phyloP scores from a whole-genome alignment of 2,888 invertebrate species.

The Drosophila histrio region DNA sequence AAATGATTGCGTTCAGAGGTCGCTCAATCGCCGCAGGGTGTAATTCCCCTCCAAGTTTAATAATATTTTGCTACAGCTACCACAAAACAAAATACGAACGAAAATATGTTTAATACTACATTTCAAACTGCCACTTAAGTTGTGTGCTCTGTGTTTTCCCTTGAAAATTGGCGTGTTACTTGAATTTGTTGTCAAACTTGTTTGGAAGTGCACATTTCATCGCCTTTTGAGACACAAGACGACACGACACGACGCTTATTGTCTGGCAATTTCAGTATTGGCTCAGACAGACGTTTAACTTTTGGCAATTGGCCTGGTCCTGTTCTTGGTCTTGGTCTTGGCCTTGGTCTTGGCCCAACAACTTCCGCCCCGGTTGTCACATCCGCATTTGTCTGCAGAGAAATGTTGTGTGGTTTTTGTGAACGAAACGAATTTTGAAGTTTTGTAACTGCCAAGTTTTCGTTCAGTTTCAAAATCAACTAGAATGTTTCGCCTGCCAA shows the following conservation, averaged over 20 bases:
- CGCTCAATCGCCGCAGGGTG: constrained; percentile 19
- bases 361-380: constrained; percentile 9
- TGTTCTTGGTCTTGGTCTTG: background rate
- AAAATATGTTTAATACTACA: constrained; percentile 21
- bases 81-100: background rate
- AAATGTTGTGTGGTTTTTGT: background rate
- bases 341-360: background rate
- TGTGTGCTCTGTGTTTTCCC: background rate
- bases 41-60: constrained; percentile 36
- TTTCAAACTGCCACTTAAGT: constrained; percentile 24
- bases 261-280: constrained; percentile 13
- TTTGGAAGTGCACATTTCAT: constrained; percentile 10
- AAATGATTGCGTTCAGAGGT: constrained; percentile 59
- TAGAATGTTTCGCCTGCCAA: constrained; percentile 26
- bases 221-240: constrained; percentile 1
- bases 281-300: constrained; percentile 18
- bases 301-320: constrained; percentile 17
- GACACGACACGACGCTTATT: background rate
- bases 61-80: constrained; percentile 24
- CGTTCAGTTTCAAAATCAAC: constrained; percentile 2
- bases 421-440: constrained; percentile 45
- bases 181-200: constrained; percentile 16
- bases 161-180: constrained; percentile 1
- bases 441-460: constrained; percentile 30
- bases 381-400: constrained; percentile 3